Conservation (phyloP, 2,888 invertebrate genomes). For the Mayetiola destructor region DNA sequence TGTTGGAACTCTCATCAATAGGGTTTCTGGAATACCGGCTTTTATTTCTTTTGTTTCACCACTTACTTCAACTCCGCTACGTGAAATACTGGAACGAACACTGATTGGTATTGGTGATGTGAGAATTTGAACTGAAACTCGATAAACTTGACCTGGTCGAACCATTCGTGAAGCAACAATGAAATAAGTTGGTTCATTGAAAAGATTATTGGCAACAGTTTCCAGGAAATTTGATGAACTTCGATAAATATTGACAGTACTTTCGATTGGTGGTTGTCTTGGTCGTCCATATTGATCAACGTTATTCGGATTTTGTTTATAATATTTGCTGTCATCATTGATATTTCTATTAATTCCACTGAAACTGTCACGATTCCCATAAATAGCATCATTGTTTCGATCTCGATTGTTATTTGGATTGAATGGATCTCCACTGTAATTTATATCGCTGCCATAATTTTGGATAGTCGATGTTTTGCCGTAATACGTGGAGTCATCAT, state of each 20-base stretch:
- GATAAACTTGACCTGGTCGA: conserved; percentile 79
- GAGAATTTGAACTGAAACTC: conserved; percentile 72
- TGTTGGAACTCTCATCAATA: conserved; percentile 76
- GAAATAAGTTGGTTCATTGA: conserved; percentile 52
- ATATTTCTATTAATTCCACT: not conserved
- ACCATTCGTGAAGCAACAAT: conserved; percentile 83
- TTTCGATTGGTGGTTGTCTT: not conserved
- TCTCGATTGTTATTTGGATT: not conserved
- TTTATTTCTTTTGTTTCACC: conserved; percentile 68
- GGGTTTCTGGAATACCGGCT: conserved; percentile 74
- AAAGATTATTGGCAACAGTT: conserved; percentile 18
- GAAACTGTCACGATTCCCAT: not conserved
- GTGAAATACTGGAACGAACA: conserved; percentile 74
- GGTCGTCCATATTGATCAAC: not conserved
- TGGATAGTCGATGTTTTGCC: not conserved
- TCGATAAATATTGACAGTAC: not conserved
- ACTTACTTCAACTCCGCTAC: conserved; percentile 80
- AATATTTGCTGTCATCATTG: not conserved
- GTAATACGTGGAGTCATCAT: not conserved
- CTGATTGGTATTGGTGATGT: conserved; percentile 65
- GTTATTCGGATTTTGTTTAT: not conserved
- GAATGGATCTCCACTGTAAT: not conserved
- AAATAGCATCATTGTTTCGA: not conserved
- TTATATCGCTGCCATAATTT: not conserved
- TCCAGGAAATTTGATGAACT: not conserved